phyloP scores from a whole-genome alignment of 2,888 invertebrate species.

The Cheilosia vernalis region DNA sequence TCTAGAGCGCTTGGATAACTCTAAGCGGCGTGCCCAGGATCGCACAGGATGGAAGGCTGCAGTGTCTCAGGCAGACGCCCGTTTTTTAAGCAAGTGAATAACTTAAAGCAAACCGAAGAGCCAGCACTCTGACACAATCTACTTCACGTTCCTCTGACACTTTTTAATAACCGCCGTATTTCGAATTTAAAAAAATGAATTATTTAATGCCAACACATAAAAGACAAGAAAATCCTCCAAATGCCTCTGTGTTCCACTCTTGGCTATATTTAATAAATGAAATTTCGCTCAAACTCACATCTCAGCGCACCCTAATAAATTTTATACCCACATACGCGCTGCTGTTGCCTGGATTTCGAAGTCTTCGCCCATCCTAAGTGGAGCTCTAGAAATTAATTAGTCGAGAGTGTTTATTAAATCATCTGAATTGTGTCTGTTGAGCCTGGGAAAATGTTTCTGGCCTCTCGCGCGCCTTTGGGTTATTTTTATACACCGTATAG shows the following conservation, averaged over 20 bases:
- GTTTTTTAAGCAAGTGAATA: too few species aligned
- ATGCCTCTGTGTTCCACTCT: not conserved
- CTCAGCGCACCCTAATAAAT: constrained; percentile 39
- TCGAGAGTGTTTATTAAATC: constrained; percentile 43
- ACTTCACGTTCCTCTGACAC: constrained; percentile 7
- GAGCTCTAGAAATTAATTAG: constrained; percentile 46
- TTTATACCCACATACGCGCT: not conserved
- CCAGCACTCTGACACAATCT: constrained; percentile 1
- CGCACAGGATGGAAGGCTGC: too few species aligned
- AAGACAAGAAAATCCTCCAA: not conserved
- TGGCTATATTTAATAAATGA: constrained; percentile 22
- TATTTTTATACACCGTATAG: constrained; percentile 4
- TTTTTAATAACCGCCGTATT: not conserved
- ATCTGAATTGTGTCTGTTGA: constrained; percentile 11
- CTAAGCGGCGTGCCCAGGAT: too few species aligned
- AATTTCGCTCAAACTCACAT: constrained; percentile 40
- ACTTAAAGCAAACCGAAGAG: not conserved
- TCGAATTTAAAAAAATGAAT: constrained; percentile 3
- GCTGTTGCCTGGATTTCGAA: not conserved
- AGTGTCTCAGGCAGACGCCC: too few species aligned
- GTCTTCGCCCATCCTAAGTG: constrained; percentile 15
- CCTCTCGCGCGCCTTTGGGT: not conserved
- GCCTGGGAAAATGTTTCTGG: not conserved
- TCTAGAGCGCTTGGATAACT: too few species aligned
- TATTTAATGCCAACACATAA: constrained; percentile 28